A percentile compares a stretch with the other conserved stretches of the same genome.
Evolutionary conservation across 2,797 vertebrate species (phyloP).

Genomic region (Poeciliopsis presidionis): DNA sequence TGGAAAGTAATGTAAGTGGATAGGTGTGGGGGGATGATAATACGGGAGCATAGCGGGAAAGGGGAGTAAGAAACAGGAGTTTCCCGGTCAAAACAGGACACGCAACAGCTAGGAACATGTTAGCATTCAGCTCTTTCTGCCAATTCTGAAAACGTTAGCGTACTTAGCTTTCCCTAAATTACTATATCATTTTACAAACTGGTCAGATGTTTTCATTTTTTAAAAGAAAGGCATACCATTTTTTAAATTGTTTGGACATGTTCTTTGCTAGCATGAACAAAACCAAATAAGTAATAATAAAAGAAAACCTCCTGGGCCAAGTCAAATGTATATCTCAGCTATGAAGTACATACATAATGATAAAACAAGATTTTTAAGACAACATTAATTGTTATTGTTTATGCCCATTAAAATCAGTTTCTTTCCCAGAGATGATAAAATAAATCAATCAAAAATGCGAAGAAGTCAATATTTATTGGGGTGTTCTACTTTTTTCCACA

Average conservation of each 20-base stretch:
- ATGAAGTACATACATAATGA: neutral
- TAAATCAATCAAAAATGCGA: conserved; percentile 1
- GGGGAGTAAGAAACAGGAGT: too few species aligned
- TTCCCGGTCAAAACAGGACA: too few species aligned
- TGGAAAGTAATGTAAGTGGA: too few species aligned
- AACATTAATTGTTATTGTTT: neutral
- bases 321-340: neutral
- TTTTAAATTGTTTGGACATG: neutral
- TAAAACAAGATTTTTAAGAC: neutral
- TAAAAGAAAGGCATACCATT: neutral
- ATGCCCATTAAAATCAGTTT: neutral
- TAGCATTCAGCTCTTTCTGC: too few species aligned
- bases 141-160: too few species aligned
- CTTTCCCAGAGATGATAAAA: neutral
- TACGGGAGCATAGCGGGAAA: too few species aligned
- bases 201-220: neutral
- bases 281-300: neutral
- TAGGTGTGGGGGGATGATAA: too few species aligned
- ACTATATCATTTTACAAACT: too few species aligned
- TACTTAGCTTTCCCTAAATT: too few species aligned
- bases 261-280: neutral
- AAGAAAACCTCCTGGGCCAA: neutral
- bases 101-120: too few species aligned
- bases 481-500: conserved; percentile 2
- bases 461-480: neutral